These are phyloP conservation scores for Burhinus oedicnemus DNA, from an alignment of 2,113 vertebrate species.

Conservation along the genomic window DNA sequence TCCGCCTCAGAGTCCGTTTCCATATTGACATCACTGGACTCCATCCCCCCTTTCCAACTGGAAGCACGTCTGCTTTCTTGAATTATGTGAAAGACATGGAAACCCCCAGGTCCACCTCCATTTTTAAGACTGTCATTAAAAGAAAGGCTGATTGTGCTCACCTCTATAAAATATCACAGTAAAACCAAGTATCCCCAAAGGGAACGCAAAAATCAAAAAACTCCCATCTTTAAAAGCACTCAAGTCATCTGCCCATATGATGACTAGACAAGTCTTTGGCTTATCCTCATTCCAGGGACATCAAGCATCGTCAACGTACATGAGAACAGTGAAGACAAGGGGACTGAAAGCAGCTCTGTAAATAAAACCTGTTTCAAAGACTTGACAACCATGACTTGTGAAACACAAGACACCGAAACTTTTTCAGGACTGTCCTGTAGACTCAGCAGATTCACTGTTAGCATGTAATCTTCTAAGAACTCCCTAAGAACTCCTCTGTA, in stretches of 20 bases:
- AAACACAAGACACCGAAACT: background rate
- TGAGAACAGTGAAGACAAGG: background rate
- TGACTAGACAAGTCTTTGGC: background rate
- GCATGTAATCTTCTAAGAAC: background rate
- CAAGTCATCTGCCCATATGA: background rate
- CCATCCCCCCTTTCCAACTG: background rate
- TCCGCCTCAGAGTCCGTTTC: background rate
- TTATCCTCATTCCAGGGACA: background rate
- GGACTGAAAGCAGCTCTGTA: background rate
- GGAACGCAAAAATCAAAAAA: background rate
- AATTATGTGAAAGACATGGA: background rate
- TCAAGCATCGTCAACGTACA: fast-evolving
- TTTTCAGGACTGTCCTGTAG: background rate
- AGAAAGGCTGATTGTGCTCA: background rate
- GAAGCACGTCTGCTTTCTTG: background rate
- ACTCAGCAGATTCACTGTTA: background rate
- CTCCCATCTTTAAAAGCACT: background rate
- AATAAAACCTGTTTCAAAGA: background rate
- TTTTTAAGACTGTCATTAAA: background rate
- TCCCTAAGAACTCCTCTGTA: background rate
- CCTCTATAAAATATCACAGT: background rate
- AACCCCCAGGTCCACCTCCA: background rate
- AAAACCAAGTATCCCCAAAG: background rate
- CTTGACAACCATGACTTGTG: background rate
- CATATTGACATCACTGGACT: background rate